phyloP scores from a whole-genome alignment of 2,888 invertebrate species.

The Pollenia griseotomentosa region DNA sequence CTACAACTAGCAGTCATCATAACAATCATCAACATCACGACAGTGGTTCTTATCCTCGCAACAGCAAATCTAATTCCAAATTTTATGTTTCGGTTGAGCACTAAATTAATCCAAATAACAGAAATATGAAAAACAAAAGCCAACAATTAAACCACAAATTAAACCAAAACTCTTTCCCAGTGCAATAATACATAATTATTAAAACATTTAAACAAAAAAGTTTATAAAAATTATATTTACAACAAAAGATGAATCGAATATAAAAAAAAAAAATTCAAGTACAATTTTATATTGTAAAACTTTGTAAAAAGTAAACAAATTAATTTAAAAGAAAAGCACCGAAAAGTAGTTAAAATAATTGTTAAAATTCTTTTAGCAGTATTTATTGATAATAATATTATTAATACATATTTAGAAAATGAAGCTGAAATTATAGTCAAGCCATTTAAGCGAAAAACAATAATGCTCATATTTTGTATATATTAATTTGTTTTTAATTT shows the following conservation, averaged over 20 bases:
- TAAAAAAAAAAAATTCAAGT: constrained; percentile 35
- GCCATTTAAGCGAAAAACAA: constrained; percentile 16
- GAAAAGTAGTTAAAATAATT: constrained; percentile 55
- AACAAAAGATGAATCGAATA: constrained; percentile 2
- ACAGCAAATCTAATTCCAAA: constrained; percentile 83
- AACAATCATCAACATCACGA: constrained; percentile 75
- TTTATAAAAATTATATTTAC: constrained; percentile 26
- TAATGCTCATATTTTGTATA: constrained; percentile 38
- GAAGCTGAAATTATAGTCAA: constrained; percentile 52
- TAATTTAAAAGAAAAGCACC: constrained; percentile 27
- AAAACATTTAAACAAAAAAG: constrained; percentile 7
- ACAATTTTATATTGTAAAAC: constrained; percentile 32
- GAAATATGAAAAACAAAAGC: constrained; percentile 5
- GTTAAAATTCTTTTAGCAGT: constrained; percentile 52
- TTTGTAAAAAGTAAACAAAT: constrained; percentile 32
- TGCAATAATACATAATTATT: constrained; percentile 64
- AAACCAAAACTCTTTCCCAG: constrained; percentile 64
- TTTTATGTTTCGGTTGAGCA: constrained; percentile 84
- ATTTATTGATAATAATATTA: constrained; percentile 43
- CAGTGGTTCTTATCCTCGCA: constrained; percentile 80
- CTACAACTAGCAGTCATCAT: constrained; percentile 64
- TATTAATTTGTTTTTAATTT: constrained; percentile 30
- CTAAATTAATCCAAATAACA: constrained; percentile 67
- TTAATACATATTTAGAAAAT: constrained; percentile 36
- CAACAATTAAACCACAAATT: constrained; percentile 46